A percentile compares a stretch with the other conserved stretches of the same genome.
These are phyloP conservation scores for Drosophila aldrichi DNA, from an alignment of 2,888 invertebrate genomes.

Conservation along the genomic window DNA sequence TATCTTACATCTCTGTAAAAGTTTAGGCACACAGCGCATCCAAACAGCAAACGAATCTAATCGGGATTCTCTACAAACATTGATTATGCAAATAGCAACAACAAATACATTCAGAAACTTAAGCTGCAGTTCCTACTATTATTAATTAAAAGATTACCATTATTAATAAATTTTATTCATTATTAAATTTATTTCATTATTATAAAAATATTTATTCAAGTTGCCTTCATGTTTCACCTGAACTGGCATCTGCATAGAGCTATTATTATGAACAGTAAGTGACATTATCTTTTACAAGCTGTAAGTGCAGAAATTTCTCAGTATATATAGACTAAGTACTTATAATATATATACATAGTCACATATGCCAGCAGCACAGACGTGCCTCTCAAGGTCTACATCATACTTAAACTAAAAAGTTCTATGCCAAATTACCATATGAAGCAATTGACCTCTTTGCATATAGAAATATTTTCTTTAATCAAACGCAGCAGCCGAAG, in stretches of 20 bases:
- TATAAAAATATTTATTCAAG: background rate
- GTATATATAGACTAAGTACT: background rate
- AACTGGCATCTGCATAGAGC: background rate
- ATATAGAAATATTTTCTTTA: slow-evolving; percentile 73
- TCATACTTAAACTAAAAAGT: slow-evolving; percentile 24
- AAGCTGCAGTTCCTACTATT: background rate
- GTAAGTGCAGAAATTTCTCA: background rate
- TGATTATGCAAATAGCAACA: too few relatives aligned
- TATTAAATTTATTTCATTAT: background rate
- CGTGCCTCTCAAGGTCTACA: slow-evolving; percentile 51
- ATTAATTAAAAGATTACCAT: background rate
- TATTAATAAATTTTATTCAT: background rate
- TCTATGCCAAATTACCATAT: slow-evolving; percentile 74
- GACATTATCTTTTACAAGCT: background rate
- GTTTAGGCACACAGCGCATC: background rate
- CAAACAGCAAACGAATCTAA: background rate
- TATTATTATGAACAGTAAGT: background rate
- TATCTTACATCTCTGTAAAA: background rate
- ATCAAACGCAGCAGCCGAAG: slow-evolving; percentile 71
- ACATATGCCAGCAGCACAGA: slow-evolving; percentile 24
- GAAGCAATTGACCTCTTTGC: slow-evolving; percentile 78
- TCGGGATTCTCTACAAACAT: background rate
- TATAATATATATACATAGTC: background rate
- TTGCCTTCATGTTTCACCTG: background rate
- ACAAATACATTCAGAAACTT: background rate